Conservation (phyloP, 2,888 invertebrate genomes). For the Lamellibrachia satsuma region DNA sequence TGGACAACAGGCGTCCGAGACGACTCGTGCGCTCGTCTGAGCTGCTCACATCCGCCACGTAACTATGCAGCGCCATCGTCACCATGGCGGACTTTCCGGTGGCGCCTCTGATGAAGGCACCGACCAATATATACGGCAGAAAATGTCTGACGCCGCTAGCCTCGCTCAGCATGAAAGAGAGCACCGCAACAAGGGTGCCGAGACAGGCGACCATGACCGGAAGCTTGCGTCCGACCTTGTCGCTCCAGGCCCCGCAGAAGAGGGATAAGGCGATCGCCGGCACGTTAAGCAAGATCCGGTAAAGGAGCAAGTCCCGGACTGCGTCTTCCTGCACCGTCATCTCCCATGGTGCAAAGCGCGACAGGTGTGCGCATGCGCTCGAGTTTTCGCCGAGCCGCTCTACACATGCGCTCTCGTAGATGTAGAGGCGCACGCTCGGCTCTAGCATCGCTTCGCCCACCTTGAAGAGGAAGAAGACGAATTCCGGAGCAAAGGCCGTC, state of each 20-base stretch:
- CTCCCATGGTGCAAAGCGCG: constrained; percentile 41
- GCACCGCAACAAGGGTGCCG: constrained; percentile 58
- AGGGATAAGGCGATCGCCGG: constrained; percentile 62
- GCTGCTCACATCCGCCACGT: constrained; percentile 59
- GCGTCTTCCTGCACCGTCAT: constrained; percentile 52
- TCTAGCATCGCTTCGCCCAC: constrained; percentile 63
- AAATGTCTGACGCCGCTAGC: constrained; percentile 34
- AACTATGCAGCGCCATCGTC: constrained; percentile 65
- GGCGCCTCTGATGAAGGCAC: constrained; percentile 57
- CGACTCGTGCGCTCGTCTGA: constrained; percentile 55
- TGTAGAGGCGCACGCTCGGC: constrained; percentile 60
- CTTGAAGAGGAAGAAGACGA: constrained; percentile 64
- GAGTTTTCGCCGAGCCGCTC: constrained; percentile 41
- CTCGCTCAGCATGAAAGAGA: constrained; percentile 53
- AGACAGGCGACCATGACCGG: constrained; percentile 61
- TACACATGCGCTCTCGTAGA: constrained; percentile 56
- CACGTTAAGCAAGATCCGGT: constrained; percentile 61
- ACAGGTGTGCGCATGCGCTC: constrained; percentile 35
- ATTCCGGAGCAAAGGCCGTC: constrained; percentile 44
- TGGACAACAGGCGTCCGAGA: constrained; percentile 59
- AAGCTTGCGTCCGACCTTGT: constrained; percentile 59
- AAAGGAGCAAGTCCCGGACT: constrained; percentile 57
- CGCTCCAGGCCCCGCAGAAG: constrained; percentile 65
- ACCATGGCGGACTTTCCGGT: constrained; percentile 65
- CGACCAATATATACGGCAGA: constrained; percentile 54